These are phyloP conservation scores for Aegypius monachus DNA, from an alignment of 2,113 vertebrate species.

Conservation along the genomic window DNA sequence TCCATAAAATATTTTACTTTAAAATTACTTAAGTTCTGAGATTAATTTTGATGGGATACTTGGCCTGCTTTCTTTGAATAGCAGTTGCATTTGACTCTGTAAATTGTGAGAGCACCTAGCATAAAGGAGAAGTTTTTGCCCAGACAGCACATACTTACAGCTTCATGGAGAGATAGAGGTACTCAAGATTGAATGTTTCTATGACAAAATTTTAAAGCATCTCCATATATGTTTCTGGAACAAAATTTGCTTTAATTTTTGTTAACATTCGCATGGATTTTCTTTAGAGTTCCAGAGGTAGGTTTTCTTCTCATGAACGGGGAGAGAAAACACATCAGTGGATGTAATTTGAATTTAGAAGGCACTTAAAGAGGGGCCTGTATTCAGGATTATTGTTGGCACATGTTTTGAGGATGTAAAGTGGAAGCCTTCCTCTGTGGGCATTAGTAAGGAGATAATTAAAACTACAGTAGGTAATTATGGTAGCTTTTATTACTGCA, in stretches of 20 bases:
- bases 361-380: slow-evolving; percentile 1
- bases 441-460: slow-evolving; percentile 39
- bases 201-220: neutral
- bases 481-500: slow-evolving; percentile 33
- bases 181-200: neutral
- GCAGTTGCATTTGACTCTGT: neutral
- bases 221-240: neutral
- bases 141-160: neutral
- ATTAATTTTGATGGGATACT: neutral
- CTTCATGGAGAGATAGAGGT: neutral
- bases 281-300: neutral
- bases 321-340: slow-evolving; percentile 40
- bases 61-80: neutral
- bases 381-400: neutral
- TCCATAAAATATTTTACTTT: neutral
- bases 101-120: neutral
- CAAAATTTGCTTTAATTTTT: neutral
- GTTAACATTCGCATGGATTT: neutral
- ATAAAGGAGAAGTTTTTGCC: neutral
- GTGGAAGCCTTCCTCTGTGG: slow-evolving; percentile 19
- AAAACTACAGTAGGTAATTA: slow-evolving; percentile 50
- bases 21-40: neutral
- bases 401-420: slow-evolving; percentile 47
- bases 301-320: slow-evolving; percentile 4
- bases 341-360: slow-evolving; percentile 60